Evolutionary conservation across 2,797 vertebrate species (phyloP).

Genomic region (Epinephelus coioides): DNA sequence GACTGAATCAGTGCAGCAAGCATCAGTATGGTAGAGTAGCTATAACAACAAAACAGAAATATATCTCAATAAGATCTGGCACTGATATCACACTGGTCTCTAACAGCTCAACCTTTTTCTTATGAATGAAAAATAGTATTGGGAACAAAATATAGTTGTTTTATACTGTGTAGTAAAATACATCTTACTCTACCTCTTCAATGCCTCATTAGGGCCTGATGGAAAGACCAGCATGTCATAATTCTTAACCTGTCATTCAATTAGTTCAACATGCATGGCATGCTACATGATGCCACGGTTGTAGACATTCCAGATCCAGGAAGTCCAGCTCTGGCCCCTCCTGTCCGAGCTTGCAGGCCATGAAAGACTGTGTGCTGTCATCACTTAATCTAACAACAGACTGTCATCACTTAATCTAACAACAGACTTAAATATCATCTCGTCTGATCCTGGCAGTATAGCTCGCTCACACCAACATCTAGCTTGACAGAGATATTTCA

Average conservation of each 20-base stretch:
- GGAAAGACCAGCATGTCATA: slow-evolving; percentile 1
- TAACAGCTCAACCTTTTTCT: background rate
- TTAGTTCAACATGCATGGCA: background rate
- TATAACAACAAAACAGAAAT: slow-evolving; percentile 8
- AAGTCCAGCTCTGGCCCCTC: background rate
- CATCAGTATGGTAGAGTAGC: slow-evolving; percentile 1
- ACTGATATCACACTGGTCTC: background rate
- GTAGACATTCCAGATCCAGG: background rate
- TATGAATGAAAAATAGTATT: background rate
- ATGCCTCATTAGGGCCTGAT: background rate
- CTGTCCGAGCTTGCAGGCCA: background rate
- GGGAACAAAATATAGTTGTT: background rate
- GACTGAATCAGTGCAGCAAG: slow-evolving; percentile 32
- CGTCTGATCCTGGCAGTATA: background rate
- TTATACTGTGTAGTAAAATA: background rate
- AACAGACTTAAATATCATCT: slow-evolving; percentile 27
- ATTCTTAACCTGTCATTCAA: background rate
- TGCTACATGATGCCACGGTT: slow-evolving; percentile 4
- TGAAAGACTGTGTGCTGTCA: background rate
- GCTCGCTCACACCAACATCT: background rate
- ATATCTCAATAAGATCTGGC: slow-evolving; percentile 22
- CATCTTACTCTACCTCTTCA: background rate
- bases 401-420: slow-evolving; percentile 4
- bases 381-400: slow-evolving; percentile 32
- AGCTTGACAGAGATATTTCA: slow-evolving; percentile 7